These are phyloP conservation scores for Diphyllodes magnificus DNA, from an alignment of 2,113 vertebrate species.

Conservation along the genomic window DNA sequence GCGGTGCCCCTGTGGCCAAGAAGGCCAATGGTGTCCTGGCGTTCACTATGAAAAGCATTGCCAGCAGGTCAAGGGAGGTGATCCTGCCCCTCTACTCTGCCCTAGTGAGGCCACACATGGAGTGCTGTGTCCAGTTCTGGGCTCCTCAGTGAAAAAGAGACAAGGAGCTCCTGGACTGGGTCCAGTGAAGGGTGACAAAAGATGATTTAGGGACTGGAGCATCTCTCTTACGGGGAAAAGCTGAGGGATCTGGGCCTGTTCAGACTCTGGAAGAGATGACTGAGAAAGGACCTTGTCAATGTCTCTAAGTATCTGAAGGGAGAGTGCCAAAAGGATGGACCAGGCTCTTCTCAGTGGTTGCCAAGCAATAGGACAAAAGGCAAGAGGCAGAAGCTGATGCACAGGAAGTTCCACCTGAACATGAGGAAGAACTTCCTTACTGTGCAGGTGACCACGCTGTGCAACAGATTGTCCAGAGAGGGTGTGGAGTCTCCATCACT, in stretches of 20 bases:
- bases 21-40: background rate
- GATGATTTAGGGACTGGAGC: background rate
- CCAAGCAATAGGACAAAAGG: background rate
- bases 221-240: background rate
- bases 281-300: background rate
- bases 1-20: background rate
- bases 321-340: background rate
- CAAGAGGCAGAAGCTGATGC: background rate
- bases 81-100: background rate
- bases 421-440: background rate
- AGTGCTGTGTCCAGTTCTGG: background rate
- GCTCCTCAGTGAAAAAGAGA: background rate
- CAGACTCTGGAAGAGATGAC: background rate
- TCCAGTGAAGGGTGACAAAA: background rate
- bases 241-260: background rate
- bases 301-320: background rate
- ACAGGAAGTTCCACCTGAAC: background rate
- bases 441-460: accelerated
- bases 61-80: background rate
- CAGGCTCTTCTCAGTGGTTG: background rate
- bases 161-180: background rate
- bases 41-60: background rate
- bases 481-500: background rate
- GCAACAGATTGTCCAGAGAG: background rate
- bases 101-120: background rate